Evolutionary conservation across 2,797 vertebrate species (phyloP), one percentile per base, ranked within the genome.

Genomic region (Myoxocephalus aenaeus): DNA sequence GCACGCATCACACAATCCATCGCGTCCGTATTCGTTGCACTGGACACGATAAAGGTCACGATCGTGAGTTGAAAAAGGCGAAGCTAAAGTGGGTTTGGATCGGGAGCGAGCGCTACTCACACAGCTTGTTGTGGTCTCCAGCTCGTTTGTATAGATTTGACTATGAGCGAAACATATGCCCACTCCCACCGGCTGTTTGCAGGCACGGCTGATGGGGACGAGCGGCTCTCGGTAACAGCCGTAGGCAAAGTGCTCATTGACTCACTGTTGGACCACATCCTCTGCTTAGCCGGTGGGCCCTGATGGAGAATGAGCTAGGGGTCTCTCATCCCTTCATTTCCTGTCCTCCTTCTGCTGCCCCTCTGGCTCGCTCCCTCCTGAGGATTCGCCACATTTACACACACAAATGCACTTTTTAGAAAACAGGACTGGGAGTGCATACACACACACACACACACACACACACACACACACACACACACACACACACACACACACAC

Each of bases 101-200:
- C 44, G 29, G 18, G 34, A 40, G 36, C 2, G 20, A 66, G 77
- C 40, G 65, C 67, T 73, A 70, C 22, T 4, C 53, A 66, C 46
- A 2, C 68, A 48, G 56, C 20, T 64, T 51, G 10, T 27, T 71
- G 14, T 68, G 36, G 3, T 77, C 32, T 64, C 5, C n/a, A 57
- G 54, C 56, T 73, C n/a, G 44, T 74, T 76, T 77, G 62, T 83
- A 82, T 88, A 81, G 74, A 84, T 89, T 72, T 58, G 54, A 77
- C 44, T 22, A 27, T 29, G 48, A 81, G 62, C 25, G n/a, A 34
- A 83, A 65, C 80, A 79, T 78, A 81, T 82, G 75, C 9, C 44
- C 36, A 22, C 46, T 42, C 59, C 82, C 65, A 56, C 61, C 67
- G 79, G 84, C 80, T 68, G 71, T 82, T 81, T 77, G 72, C 80